Evolutionary conservation across 2,113 vertebrate species (phyloP).

Genomic region (Eleginops maclovinus): DNA sequence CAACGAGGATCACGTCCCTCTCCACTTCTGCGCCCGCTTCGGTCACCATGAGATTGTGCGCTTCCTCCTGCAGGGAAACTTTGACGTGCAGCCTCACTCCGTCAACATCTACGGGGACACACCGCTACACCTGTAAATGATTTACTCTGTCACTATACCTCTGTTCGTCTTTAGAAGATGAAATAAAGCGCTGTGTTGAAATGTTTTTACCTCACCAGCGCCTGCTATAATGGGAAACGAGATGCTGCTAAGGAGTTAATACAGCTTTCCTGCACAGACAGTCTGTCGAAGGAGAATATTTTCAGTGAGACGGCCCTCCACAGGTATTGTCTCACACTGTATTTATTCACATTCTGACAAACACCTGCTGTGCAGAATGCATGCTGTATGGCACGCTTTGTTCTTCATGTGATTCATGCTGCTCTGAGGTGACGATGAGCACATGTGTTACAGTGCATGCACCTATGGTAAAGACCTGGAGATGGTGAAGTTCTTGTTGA

Average conservation of each 20-base stretch:
- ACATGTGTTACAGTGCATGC: constrained; percentile 85
- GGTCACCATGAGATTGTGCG: constrained; percentile 89
- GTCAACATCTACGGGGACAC: constrained; percentile 97
- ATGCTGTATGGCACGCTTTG: not conserved
- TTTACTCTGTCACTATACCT: not conserved
- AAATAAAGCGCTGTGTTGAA: not conserved
- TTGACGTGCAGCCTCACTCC: constrained; percentile 89
- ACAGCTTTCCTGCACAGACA: constrained; percentile 90
- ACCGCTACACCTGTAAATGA: constrained; percentile 91
- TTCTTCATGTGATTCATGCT: not conserved
- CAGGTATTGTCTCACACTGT: constrained; percentile 80
- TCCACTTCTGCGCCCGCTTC: constrained; percentile 95
- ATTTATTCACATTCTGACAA: not conserved
- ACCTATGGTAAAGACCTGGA: constrained; percentile 94
- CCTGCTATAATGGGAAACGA: constrained; percentile 92
- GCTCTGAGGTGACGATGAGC: not conserved
- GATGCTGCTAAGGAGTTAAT: constrained; percentile 91
- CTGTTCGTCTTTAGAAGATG: not conserved
- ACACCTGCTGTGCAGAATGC: not conserved
- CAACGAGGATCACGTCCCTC: constrained; percentile 92
- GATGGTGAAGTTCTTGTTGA: constrained; percentile 92
- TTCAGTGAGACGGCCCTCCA: constrained; percentile 97
- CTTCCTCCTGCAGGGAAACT: constrained; percentile 89
- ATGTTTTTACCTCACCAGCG: constrained; percentile 80
- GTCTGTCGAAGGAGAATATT: constrained; percentile 94